Percentiles rank a stretch among this genome's conserved stretches.
phyloP scores from a whole-genome alignment of 2,888 invertebrate species.

The Platynereis dumerilii region DNA sequence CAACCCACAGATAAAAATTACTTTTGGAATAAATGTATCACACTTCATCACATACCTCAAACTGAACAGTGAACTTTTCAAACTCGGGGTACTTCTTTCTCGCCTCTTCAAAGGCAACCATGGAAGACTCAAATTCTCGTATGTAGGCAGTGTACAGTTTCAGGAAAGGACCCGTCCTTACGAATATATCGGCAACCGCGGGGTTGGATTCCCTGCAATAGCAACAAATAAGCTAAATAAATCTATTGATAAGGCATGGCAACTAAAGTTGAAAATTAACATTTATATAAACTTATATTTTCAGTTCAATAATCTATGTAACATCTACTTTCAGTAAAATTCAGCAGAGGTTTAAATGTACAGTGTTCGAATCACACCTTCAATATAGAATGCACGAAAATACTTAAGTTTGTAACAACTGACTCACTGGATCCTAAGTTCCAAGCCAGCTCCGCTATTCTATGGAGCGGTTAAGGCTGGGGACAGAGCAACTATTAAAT shows the following conservation, averaged over 20 bases:
- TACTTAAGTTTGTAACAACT: no score
- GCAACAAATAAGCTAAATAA: slow-evolving; percentile 4
- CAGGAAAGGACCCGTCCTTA: slow-evolving; percentile 70
- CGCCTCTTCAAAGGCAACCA: slow-evolving; percentile 66
- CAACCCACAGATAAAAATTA: neutral
- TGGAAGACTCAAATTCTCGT: slow-evolving; percentile 67
- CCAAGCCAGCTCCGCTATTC: no score
- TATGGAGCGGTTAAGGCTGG: no score
- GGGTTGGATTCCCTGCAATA: slow-evolving; percentile 56
- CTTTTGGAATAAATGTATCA: neutral
- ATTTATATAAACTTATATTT: no score
- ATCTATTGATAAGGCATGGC: no score
- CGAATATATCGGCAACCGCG: slow-evolving; percentile 69
- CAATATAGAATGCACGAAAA: no score
- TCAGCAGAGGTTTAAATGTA: no score
- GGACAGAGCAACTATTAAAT: no score
- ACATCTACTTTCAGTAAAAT: no score
- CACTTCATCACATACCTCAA: slow-evolving; percentile 64
- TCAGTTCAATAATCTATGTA: no score
- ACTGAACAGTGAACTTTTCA: slow-evolving; percentile 65
- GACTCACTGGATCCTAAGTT: no score
- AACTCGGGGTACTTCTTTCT: slow-evolving; percentile 66
- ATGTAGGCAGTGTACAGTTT: slow-evolving; percentile 69
- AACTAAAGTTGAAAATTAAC: neutral
- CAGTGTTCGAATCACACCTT: no score